Percentiles rank a stretch among this genome's conserved stretches.
These are phyloP conservation scores for Ferdinandea cuprea DNA, from an alignment of 2,888 invertebrate genomes.

Conservation along the genomic window DNA sequence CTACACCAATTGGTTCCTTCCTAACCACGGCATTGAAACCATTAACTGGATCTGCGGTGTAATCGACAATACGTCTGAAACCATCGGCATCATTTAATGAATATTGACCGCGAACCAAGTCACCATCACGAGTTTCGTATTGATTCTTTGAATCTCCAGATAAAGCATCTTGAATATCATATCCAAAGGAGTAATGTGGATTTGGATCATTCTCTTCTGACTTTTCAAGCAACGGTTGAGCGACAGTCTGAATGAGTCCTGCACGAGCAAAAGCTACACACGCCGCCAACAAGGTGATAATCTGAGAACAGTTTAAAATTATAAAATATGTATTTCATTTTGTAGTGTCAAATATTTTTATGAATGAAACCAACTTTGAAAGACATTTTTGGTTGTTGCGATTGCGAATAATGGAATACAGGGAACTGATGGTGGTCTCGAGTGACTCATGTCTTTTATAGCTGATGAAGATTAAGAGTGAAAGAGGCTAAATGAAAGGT, in stretches of 20 bases:
- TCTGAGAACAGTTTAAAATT: too few species aligned
- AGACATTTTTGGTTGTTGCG: not conserved
- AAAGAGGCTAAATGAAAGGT: not conserved
- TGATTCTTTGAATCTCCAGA: constrained; percentile 84
- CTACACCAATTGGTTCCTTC: constrained; percentile 81
- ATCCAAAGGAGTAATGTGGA: constrained; percentile 83
- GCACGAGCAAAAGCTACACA: constrained; percentile 77
- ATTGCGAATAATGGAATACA: not conserved
- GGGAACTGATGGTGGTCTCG: not conserved
- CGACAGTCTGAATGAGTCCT: constrained; percentile 75
- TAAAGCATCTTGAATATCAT: constrained; percentile 83
- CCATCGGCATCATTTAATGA: constrained; percentile 84
- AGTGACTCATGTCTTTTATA: not conserved
- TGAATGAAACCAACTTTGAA: constrained; percentile 76
- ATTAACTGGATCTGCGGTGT: constrained; percentile 83
- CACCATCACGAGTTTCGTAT: constrained; percentile 84
- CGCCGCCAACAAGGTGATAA: constrained; percentile 72
- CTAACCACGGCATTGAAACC: constrained; percentile 85
- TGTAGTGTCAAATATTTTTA: too few species aligned
- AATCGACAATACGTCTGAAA: constrained; percentile 84
- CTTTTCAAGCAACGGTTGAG: constrained; percentile 67
- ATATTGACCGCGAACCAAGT: constrained; percentile 84
- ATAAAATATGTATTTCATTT: constrained; percentile 31
- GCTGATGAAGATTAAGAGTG: not conserved
- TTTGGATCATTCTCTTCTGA: constrained; percentile 79